These are phyloP conservation scores for Meganola albula DNA, from an alignment of 2,888 invertebrate species.

Conservation along the genomic window DNA sequence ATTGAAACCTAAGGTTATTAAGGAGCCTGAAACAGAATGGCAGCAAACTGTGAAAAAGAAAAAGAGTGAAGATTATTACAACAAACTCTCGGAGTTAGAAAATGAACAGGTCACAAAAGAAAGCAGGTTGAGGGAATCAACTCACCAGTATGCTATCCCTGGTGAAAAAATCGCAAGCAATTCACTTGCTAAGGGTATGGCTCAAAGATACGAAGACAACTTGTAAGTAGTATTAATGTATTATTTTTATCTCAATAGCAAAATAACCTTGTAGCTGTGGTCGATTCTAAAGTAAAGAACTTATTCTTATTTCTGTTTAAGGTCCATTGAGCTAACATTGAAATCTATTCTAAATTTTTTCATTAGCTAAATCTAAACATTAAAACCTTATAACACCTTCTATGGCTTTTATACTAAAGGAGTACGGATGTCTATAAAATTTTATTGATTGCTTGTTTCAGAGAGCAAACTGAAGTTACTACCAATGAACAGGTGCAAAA, in stretches of 20 bases:
- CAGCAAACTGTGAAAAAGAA: conserved; percentile 88
- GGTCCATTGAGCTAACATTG: no score
- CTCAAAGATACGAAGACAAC: conserved; percentile 88
- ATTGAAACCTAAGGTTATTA: conserved; percentile 81
- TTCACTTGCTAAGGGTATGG: conserved; percentile 91
- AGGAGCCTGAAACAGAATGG: conserved; percentile 90
- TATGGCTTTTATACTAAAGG: no score
- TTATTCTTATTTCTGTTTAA: no score
- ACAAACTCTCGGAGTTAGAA: conserved; percentile 88
- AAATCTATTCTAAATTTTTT: no score
- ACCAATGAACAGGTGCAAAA: conserved; percentile 65
- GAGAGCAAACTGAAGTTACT: conserved; percentile 80
- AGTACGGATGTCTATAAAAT: no score
- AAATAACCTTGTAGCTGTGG: no score
- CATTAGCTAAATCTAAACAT: no score
- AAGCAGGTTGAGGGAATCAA: conserved; percentile 84
- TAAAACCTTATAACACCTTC: no score
- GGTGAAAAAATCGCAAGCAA: conserved; percentile 87
- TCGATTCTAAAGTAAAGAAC: no score
- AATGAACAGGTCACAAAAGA: conserved; percentile 91
- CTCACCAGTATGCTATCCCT: conserved; percentile 90
- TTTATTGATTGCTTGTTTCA: no score
- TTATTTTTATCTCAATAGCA: no score
- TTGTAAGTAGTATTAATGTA: no score
- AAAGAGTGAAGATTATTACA: conserved; percentile 90